A percentile compares a stretch with the other conserved stretches of the same genome.
Evolutionary conservation across 53 echinoderm and acorn worm species (phyloP).

Genomic region (Paelopatides confundens): DNA sequence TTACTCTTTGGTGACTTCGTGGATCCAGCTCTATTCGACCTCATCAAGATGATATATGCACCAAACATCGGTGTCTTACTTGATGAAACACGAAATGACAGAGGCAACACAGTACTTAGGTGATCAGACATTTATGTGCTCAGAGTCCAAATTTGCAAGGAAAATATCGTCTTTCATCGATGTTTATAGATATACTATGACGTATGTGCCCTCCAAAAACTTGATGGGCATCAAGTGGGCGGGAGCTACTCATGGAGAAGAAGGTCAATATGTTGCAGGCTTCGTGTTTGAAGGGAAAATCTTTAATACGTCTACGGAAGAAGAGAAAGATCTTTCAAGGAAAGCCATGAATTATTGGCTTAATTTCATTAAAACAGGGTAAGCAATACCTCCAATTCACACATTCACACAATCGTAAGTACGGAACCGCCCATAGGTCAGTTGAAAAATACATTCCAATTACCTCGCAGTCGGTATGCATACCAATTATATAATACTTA

Average conservation of each 20-base stretch:
- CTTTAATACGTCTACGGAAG: neutral
- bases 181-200: conserved; percentile 32
- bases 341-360: neutral
- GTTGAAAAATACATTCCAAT: too few relatives aligned
- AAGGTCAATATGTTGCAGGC: neutral
- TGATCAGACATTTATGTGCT: neutral
- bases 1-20: neutral
- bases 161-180: neutral
- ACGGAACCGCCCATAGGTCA: too few relatives aligned
- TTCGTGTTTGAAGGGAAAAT: neutral
- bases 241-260: conserved; percentile 15
- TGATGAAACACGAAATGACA: neutral
- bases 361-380: conserved; percentile 14
- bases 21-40: neutral
- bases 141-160: neutral
- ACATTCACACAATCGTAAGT: too few relatives aligned
- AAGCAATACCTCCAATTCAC: too few relatives aligned
- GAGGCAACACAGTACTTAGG: neutral
- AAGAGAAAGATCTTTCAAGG: conserved; percentile 6
- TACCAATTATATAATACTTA: too few relatives aligned
- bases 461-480: too few relatives aligned
- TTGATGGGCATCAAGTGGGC: neutral
- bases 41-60: conserved; percentile 8
- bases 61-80: neutral
- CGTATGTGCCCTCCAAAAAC: neutral